These are phyloP conservation scores for Sitophilus oryzae DNA, from an alignment of 1,140 invertebrate genomes.

Conservation along the genomic window DNA sequence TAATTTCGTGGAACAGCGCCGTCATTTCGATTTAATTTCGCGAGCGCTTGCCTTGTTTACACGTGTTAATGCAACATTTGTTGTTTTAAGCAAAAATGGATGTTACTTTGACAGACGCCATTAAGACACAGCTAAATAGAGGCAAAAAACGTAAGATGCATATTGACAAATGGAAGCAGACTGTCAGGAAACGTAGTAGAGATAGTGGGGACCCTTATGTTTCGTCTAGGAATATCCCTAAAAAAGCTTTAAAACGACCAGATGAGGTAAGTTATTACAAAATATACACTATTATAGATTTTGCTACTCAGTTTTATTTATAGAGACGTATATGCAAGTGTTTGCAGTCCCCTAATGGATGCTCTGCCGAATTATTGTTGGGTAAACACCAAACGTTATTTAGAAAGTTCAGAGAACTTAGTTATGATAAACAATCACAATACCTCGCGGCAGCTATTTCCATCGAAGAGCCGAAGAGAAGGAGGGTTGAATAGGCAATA, in stretches of 20 bases:
- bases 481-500: neutral
- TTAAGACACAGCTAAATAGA: too few species aligned
- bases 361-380: conserved; percentile 1
- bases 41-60: too few species aligned
- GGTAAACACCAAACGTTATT: conserved; percentile 1
- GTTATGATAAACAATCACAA: neutral
- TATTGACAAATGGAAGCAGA: too few species aligned
- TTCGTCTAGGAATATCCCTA: conserved; percentile 1
- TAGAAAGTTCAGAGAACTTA: neutral
- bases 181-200: neutral
- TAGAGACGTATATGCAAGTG: neutral
- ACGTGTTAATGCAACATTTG: too few species aligned
- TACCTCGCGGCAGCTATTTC: neutral
- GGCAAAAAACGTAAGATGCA: too few species aligned
- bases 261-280: neutral
- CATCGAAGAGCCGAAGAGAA: neutral
- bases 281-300: neutral
- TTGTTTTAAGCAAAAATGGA: too few species aligned
- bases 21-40: too few species aligned
- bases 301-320: neutral
- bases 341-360: neutral
- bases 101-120: too few species aligned
- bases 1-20: too few species aligned
- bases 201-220: neutral
- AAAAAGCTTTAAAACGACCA: neutral